Percentiles rank a stretch among this genome's conserved stretches.
Evolutionary conservation across 2,888 invertebrate genomes (phyloP).

Genomic region (Alentia gelatinosa): DNA sequence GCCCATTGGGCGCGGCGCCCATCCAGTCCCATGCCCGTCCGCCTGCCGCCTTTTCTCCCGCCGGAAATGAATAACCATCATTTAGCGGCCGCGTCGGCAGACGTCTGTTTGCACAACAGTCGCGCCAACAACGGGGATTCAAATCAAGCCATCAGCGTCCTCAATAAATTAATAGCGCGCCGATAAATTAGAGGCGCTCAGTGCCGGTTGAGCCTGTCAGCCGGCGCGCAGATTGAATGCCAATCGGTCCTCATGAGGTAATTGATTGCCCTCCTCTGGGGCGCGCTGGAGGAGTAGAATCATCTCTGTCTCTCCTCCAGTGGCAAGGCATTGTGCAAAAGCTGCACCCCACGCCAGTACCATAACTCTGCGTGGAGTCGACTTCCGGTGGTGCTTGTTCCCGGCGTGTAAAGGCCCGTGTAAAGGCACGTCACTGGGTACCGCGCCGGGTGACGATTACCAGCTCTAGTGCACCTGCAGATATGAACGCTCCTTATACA

Average conservation of each 20-base stretch:
- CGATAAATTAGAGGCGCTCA: slow-evolving; percentile 33
- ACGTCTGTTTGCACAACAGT: slow-evolving; percentile 37
- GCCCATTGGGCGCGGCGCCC: background rate
- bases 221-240: background rate
- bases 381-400: slow-evolving; percentile 4
- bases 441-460: background rate
- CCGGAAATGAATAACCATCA: slow-evolving; percentile 54
- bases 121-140: slow-evolving; percentile 46
- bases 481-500: background rate
- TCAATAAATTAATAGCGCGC: slow-evolving; percentile 50
- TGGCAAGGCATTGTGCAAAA: background rate
- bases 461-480: background rate
- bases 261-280: slow-evolving; percentile 47
- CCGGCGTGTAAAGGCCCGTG: background rate
- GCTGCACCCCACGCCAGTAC: background rate
- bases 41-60: background rate
- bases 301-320: background rate
- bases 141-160: slow-evolving; percentile 46
- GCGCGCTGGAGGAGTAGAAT: background rate
- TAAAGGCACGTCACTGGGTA: slow-evolving; percentile 10
- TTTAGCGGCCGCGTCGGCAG: background rate
- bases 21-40: background rate
- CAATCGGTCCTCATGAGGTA: slow-evolving; percentile 50
- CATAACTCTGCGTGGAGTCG: background rate
- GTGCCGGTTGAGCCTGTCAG: background rate